Evolutionary conservation across 2,113 vertebrate species (phyloP).

Genomic region (Passer montanus): DNA sequence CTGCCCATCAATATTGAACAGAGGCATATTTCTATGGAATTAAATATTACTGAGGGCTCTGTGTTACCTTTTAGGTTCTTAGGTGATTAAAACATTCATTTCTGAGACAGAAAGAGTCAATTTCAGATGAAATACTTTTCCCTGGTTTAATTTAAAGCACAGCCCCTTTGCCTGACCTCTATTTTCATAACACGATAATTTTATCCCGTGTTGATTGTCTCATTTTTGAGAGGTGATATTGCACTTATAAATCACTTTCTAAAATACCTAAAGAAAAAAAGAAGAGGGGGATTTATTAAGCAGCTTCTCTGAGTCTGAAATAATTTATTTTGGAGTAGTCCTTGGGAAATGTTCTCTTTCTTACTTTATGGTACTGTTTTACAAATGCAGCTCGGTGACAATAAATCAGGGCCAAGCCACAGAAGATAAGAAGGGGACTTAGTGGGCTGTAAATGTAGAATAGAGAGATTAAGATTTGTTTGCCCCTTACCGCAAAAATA

Average conservation of each 20-base stretch:
- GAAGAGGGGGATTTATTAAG: conserved; percentile 77
- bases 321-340: conserved; percentile 78
- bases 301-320: conserved; percentile 72
- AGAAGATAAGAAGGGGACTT: conserved; percentile 60
- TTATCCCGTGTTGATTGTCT: conserved; percentile 80
- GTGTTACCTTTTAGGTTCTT: conserved; percentile 55
- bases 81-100: conserved; percentile 82
- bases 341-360: conserved; percentile 73
- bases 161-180: conserved; percentile 77
- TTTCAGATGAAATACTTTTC: conserved; percentile 75
- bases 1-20: conserved; percentile 17
- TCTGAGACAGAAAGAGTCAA: conserved; percentile 81
- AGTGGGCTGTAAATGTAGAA: conserved; percentile 35
- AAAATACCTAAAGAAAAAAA: conserved; percentile 77
- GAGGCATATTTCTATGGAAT: conserved; percentile 55
- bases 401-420: conserved; percentile 67
- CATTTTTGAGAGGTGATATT: conserved; percentile 78
- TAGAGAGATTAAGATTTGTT: conserved; percentile 69
- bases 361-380: conserved; percentile 62
- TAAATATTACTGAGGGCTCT: conserved; percentile 73
- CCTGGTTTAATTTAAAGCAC: conserved; percentile 78
- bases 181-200: conserved; percentile 83
- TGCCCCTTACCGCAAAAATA: conserved; percentile 49
- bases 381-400: conserved; percentile 43
- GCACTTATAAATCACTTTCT: conserved; percentile 82